Percentiles rank a stretch among this genome's conserved stretches.
Evolutionary conservation across 2,888 invertebrate genomes (phyloP).

Genomic region (Drosophila diplacantha): DNA sequence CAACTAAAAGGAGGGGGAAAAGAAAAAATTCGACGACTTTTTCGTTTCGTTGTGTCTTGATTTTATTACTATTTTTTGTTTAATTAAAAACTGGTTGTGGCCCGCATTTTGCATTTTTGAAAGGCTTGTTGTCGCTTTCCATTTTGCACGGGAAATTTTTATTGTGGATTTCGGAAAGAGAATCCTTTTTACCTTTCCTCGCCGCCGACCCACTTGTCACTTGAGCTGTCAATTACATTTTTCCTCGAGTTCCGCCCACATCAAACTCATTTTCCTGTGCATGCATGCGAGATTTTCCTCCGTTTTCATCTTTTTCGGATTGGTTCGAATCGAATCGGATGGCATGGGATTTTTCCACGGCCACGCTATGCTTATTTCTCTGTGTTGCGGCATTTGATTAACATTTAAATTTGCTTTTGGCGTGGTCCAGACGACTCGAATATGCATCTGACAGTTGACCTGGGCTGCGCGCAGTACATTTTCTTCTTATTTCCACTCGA

Average conservation of each 20-base stretch:
- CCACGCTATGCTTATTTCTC: constrained; percentile 25
- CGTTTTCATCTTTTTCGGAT: constrained; percentile 44
- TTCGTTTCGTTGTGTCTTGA: not conserved
- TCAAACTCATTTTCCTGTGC: constrained; percentile 72
- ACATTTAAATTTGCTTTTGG: constrained; percentile 68
- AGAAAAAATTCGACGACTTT: constrained; percentile 3
- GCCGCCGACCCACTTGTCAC: constrained; percentile 41
- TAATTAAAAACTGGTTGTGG: constrained; percentile 45
- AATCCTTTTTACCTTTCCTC: constrained; percentile 34
- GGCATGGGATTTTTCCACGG: constrained; percentile 11
- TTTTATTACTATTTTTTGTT: constrained; percentile 25
- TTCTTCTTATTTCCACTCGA: constrained; percentile 45
- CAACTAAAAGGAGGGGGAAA: constrained; percentile 11
- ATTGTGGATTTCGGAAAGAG: constrained; percentile 22
- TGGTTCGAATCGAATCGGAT: not conserved
- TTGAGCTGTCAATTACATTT: constrained; percentile 70
- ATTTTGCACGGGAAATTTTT: constrained; percentile 11
- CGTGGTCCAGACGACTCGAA: constrained; percentile 40
- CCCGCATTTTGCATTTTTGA: constrained; percentile 36
- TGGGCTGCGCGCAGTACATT: constrained; percentile 23
- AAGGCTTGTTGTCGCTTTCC: constrained; percentile 3
- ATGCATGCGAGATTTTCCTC: constrained; percentile 65
- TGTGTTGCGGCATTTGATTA: constrained; percentile 59
- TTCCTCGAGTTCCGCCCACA: constrained; percentile 24
- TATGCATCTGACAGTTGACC: constrained; percentile 60